Evolutionary conservation across 1,140 invertebrate species (phyloP), one percentile per base, ranked within the genome.

Genomic region (Tetragonula clypearis): DNA sequence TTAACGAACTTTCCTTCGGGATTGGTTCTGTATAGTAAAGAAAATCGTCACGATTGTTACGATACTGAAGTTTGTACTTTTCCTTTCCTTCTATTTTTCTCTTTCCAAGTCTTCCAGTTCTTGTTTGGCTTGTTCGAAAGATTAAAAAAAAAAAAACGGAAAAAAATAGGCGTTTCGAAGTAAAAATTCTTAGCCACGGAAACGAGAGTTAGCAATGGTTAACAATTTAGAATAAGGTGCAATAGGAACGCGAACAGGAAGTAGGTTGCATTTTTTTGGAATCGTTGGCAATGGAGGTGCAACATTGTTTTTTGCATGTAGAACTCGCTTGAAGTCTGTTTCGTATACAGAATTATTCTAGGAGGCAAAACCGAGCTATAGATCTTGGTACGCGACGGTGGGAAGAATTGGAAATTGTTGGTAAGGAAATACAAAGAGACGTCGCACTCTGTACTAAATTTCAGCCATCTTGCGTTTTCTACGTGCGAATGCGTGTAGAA

Each of bases 341-440:
- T 9, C 58, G 23, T 62, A n/a, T 41, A 77, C 21, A 23, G 17
- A 1, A 1, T 62, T 30, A 9, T 65, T 77, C 60, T 62, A 49
- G 58, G 15, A 49, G 41, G 23, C 11, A 1, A 60, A 26, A 65
- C 15, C 23, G 23, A 23, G 58, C 35, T 53, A 53, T 65, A 77
- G 30, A 77, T 77, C 58, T 77, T 65, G 49, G 75, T 30, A 65
- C 56, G 35, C 6, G 35, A 77, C 62, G 75, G 75, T 77, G 58
- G 41, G 49, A 60, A 65, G 62, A 77, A 62, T 77, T 77, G 58
- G 60, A 53, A 77, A 77, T 26, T 77, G 30, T 15, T 19, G 30
- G 26, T 30, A 17, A 56, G 30, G 35, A 30, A 60, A 76, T 76
- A 41, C 60, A 60, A 41, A 76, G 30, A 76, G n/a, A 76, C 14